These are phyloP conservation scores for Indicator indicator DNA, from an alignment of 2,113 vertebrate species.

Conservation along the genomic window DNA sequence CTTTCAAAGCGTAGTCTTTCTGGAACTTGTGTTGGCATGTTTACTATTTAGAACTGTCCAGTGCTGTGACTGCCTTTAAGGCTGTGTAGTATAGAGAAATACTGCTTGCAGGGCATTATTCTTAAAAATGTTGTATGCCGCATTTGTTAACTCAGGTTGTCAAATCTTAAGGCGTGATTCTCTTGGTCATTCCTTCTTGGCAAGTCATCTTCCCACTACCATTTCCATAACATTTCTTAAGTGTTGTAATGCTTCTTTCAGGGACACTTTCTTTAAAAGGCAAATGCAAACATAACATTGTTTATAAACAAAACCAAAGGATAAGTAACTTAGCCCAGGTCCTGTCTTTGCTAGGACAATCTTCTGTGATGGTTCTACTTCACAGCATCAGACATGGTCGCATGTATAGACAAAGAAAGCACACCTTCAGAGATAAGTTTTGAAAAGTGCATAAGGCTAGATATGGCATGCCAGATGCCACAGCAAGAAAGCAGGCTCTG, in stretches of 20 bases:
- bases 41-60: not conserved
- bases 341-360: not conserved
- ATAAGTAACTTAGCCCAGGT: not conserved
- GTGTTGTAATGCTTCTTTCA: not conserved
- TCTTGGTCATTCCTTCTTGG: not conserved
- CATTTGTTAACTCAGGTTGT: not conserved
- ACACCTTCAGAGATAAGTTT: not conserved
- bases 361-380: not conserved
- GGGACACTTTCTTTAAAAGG: not conserved
- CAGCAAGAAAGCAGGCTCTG: not conserved
- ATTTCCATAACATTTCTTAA: not conserved
- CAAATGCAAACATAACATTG: not conserved
- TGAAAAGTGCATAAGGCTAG: not conserved
- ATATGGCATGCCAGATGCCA: not conserved
- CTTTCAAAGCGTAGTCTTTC: not conserved
- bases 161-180: not conserved
- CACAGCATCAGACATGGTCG: not conserved
- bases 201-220: not conserved
- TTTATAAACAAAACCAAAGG: not conserved
- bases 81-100: not conserved
- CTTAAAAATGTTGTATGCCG: not conserved
- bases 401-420: not conserved
- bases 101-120: not conserved
- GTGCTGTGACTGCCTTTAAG: not conserved
- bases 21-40: not conserved